Base-by-base conservation (phyloP, 2,113 vertebrate genomes). In the Puffinus mauretanicus region DNA sequence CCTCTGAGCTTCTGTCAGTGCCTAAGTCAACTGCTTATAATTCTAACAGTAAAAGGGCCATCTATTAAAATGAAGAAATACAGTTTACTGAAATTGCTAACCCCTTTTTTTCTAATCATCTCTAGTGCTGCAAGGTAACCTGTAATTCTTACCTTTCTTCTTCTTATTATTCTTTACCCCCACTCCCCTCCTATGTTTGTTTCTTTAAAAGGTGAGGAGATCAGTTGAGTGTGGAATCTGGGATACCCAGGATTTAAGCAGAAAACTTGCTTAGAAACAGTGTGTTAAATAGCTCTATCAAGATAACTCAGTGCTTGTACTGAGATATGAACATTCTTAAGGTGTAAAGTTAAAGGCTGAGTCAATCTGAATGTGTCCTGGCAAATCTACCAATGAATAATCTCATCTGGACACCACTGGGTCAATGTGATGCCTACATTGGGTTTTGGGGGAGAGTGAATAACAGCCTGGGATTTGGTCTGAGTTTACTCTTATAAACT, bases 151-250 rank as follows among this genome's bases (percentile, higher is more conserved):
- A 26, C 2, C 4, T 64, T 78, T 25, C 34, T 46, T 62, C 34
- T 44, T 40, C 40, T 40, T 44, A 16, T 44, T 64, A 21, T 58
- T 22, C 10, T 54, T 60, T 27, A 11, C 8, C 8, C 3, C 2
- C 4, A 47, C 11, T 5, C 11, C 7, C 9, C 14, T n/a, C 11
- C 1, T 2, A 20, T 21, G 1, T 47, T 86, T 54, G 9, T 72
- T 70, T 58, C 27, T 69, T 88, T 52, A 34, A 30, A 66, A 84
- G 10, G 1, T 65, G 15, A 82, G 11, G 34, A 58, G 16, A n/a
- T 4, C 5, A 11, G 2, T 4, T 88, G 47, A n/a, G 40, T 52
- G 9, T 14, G 6, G 38, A 55, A 57, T 40, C 15, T 46, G 7
- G 7, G 3, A 36, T 42, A 62, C 5, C 3, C 26, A 52, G 58